Evolutionary conservation across 2,113 vertebrate genomes (phyloP), one percentile per base, ranked within the genome.

Genomic region (Charadrius vociferus): DNA sequence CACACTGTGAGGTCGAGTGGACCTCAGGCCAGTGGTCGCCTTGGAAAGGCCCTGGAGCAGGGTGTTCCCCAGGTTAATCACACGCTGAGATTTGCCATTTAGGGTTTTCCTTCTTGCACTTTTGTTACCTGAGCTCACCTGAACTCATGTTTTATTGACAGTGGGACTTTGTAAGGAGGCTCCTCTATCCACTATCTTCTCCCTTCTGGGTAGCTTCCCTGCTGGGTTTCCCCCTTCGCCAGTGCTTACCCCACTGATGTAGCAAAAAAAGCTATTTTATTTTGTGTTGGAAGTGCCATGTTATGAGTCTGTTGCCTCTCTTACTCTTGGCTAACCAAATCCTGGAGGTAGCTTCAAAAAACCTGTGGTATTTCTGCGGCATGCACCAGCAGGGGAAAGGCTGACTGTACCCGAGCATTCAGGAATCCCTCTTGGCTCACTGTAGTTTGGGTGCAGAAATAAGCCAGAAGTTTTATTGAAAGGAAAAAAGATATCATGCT

Each of bases 381-480:
- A 5, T 63, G 65, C 37, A 7, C 17, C 63, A 61, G 74, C 29
- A 81, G 53, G 52, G 81, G 67, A 88, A 92, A 23, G 58, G 53
- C 82, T 95, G 59, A n/a, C 66, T 82, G 66, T 73, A 90, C 53
- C 81, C 37, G 0, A 88, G 71, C 0, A 0, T 34, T 90, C 70
- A 96, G 90, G 74, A 96, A 94, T 96, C 61, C 88, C 75, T 93
- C 68, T 83, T 93, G 90, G 75, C 75, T 95, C 4, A 0, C 67
- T 52, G 34, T 21, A 75, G 39, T 72, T 68, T 45, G 88, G 70
- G 73, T 95, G 82, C 75, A 93, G 80, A 92, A 94, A 81, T 79
- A 89, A 81, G 36, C 55, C 53, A 89, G 65, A 75, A 81, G 83
- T 82, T 92, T 95, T 91, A 93, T 37, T 93, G 53, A 59, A 91